These are phyloP conservation scores for Helobdella robusta DNA, from an alignment of 2,888 invertebrate genomes.

Conservation along the genomic window DNA sequence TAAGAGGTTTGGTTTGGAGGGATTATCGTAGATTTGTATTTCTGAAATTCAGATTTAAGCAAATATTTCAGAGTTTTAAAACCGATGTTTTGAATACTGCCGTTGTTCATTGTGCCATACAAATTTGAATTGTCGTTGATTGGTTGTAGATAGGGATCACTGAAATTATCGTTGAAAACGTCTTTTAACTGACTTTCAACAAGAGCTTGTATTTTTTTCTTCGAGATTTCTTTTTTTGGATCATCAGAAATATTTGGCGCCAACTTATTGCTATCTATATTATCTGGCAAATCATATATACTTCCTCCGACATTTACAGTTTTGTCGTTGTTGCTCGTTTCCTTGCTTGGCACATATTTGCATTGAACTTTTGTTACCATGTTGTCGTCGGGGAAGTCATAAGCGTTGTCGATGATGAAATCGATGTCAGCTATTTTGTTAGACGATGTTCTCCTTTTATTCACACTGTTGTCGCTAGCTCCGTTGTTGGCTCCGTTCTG, in stretches of 20 bases:
- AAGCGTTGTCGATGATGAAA: conserved; percentile 18
- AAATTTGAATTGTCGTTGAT: neutral
- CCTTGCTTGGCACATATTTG: neutral
- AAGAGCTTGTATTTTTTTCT: conserved; percentile 18
- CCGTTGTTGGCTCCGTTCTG: neutral
- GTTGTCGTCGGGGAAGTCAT: conserved; percentile 21
- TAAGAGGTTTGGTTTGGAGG: neutral
- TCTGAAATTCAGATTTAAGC: conserved; percentile 31
- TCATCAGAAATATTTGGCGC: neutral
- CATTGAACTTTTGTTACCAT: conserved; percentile 17
- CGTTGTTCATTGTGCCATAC: neutral
- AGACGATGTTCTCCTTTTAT: neutral
- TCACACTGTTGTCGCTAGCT: neutral
- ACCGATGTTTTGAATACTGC: conserved; percentile 27
- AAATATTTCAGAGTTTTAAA: conserved; percentile 30
- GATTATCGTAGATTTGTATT: conserved; percentile 13
- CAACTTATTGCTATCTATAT: too few species aligned
- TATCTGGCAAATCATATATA: conserved; percentile 15
- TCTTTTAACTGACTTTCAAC: conserved; percentile 20
- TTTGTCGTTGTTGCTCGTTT: neutral
- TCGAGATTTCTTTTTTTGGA: conserved; percentile 6
- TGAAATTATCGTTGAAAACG: conserved; percentile 5
- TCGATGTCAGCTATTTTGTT: neutral
- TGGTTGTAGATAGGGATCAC: conserved; percentile 22
- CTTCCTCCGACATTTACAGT: neutral